Percentiles rank a stretch among this genome's conserved stretches.
These are phyloP conservation scores for Pandemis corylana DNA, from an alignment of 2,888 invertebrate species.

Conservation along the genomic window DNA sequence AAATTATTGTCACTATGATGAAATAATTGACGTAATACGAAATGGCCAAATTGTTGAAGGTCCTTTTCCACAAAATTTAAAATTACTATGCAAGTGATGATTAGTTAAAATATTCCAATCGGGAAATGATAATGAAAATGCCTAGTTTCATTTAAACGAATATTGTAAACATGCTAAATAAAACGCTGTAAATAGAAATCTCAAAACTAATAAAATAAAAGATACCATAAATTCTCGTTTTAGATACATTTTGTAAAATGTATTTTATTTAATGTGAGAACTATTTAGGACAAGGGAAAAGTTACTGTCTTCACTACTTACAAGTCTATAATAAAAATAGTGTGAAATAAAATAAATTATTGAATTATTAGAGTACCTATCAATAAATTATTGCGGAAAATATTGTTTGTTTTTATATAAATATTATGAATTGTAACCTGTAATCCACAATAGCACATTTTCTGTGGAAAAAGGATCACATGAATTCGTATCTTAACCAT, in stretches of 20 bases:
- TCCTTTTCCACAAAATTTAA: too few relatives aligned
- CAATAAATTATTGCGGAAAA: constrained; percentile 81
- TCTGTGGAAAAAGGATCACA: too few relatives aligned
- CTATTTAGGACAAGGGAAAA: constrained; percentile 55
- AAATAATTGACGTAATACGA: too few relatives aligned
- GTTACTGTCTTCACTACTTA: constrained; percentile 79
- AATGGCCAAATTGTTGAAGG: too few relatives aligned
- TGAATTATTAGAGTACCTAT: constrained; percentile 78
- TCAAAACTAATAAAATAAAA: constrained; percentile 23
- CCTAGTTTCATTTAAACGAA: constrained; percentile 18
- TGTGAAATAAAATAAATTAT: constrained; percentile 74
- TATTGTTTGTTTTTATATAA: constrained; percentile 29
- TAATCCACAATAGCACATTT: too few relatives aligned
- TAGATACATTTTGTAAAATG: constrained; percentile 44
- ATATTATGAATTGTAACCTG: neutral
- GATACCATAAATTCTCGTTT: constrained; percentile 41
- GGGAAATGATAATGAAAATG: constrained; percentile 18
- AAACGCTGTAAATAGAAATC: constrained; percentile 39
- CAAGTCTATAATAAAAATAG: constrained; percentile 67
- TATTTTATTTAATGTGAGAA: constrained; percentile 49
- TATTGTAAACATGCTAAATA: constrained; percentile 27
- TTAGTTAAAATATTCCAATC: neutral
- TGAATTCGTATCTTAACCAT: too few relatives aligned
- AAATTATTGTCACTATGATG: too few relatives aligned
- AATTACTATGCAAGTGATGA: too few relatives aligned